A percentile compares a stretch with the other conserved stretches of the same genome.
phyloP scores from a whole-genome alignment of 2,797 vertebrate species.

The Orientallactaga sibirica region DNA sequence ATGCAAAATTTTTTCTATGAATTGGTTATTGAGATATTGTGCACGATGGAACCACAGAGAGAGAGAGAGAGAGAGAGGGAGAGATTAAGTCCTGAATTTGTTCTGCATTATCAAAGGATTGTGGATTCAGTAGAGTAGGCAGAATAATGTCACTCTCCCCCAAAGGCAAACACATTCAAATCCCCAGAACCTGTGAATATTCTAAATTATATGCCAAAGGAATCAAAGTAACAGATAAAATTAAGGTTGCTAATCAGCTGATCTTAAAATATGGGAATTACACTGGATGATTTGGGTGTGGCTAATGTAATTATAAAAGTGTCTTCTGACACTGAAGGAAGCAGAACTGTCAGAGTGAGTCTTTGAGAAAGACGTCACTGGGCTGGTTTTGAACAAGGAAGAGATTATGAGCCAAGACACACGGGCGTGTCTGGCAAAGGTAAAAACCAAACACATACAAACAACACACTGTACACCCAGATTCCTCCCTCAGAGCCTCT shows the following conservation, averaged over 20 bases:
- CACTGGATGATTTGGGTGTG: neutral
- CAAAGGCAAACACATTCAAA: neutral
- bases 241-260: neutral
- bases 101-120: neutral
- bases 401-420: neutral
- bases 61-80: neutral
- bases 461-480: neutral
- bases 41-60: neutral
- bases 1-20: slow-evolving; percentile 12
- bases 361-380: neutral
- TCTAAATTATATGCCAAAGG: neutral
- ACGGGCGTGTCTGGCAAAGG: neutral
- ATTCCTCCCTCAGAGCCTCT: neutral
- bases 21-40: neutral
- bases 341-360: neutral
- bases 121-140: neutral
- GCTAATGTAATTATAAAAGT: neutral
- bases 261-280: neutral
- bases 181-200: neutral
- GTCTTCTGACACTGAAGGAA: neutral
- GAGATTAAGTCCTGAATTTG: neutral
- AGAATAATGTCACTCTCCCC: neutral
- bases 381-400: neutral
- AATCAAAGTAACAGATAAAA: neutral
- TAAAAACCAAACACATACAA: neutral